Percentiles rank a stretch among this genome's conserved stretches.
Conservation (phyloP, 2,113 vertebrate species). For the Microtus ochrogaster region DNA sequence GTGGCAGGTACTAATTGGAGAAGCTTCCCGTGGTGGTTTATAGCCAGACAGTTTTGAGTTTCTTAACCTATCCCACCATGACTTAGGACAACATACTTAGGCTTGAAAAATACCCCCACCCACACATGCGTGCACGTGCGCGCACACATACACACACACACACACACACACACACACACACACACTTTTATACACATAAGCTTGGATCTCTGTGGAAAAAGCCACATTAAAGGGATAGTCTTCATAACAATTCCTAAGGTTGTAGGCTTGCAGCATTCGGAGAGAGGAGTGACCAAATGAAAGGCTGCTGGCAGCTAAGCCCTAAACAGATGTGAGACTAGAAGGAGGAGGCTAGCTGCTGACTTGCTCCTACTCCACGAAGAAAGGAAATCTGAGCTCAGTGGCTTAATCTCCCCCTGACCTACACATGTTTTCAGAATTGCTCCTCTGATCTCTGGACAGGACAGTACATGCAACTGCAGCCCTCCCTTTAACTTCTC, state of each 20-base stretch:
- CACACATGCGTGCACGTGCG: too few species aligned
- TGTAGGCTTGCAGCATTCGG: background rate
- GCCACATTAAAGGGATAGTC: too few species aligned
- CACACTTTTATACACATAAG: background rate
- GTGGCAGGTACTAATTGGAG: background rate
- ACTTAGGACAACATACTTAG: slow-evolving; percentile 10
- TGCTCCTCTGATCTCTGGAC: background rate
- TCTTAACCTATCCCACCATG: background rate
- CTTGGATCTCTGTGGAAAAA: background rate
- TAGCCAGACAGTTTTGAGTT: background rate
- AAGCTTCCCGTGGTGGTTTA: background rate
- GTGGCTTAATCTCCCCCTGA: background rate
- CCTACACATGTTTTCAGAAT: background rate
- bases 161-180: background rate
- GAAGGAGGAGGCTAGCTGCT: background rate
- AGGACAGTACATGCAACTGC: slow-evolving; percentile 38
- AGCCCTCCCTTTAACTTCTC: slow-evolving; percentile 45
- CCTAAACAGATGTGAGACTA: too few species aligned
- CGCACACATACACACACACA: too few species aligned
- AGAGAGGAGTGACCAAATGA: background rate
- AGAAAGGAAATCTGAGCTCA: background rate
- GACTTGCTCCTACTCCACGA: background rate
- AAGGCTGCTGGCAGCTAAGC: background rate
- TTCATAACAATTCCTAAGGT: background rate
- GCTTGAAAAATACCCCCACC: background rate